Base-by-base conservation (phyloP, 2,113 vertebrate genomes). In the Choloepus hoffmanni region DNA sequence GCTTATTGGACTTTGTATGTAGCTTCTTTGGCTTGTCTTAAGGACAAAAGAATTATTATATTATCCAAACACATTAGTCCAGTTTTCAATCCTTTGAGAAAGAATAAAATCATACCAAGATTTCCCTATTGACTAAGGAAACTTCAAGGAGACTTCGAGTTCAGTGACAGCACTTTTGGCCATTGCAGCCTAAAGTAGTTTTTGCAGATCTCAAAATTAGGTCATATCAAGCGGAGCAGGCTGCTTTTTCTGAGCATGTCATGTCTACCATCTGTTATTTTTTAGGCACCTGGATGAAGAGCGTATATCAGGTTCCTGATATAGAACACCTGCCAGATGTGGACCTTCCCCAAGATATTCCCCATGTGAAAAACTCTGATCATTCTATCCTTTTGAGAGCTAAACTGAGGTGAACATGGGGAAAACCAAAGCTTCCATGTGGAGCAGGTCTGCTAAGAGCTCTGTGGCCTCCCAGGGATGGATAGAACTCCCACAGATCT, bases 21-120 rank as follows among this genome's bases (percentile, higher is more conserved):
- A 87, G 55, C 48, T 78, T 72, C 62, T 88, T 94, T 93, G 78
- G 28, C 33, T 92, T 94, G 45, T 90, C n/a, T 7, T 67, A 90
- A 78, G 50, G 23, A 89, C 36, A 89, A 84, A 86, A 76, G 4
- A 74, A 62, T 88, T 70, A 83, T 72, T 84, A 28, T 70, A 53
- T 86, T 85, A 24, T 72, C 21, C 26, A 88, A 85, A 85, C 28
- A 28, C 28, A 43, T 55, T 90, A 76, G 21, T 77, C 23, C 45
- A 90, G 24, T 73, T 92, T 96, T 95, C 36, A 36, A 36, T 36
- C 36, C 36, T 36, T 36, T 36, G 36, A 55, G 16, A 55, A 15
- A 55, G 16, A 55, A 15, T 55, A 15, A 55, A 55, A 55, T 15
- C 53, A 55, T 11, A 55, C 53, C 11, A 55, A 55, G 53, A 36